Evolutionary conservation across 2,113 vertebrate species (phyloP).

Genomic region (Platichthys flesus): DNA sequence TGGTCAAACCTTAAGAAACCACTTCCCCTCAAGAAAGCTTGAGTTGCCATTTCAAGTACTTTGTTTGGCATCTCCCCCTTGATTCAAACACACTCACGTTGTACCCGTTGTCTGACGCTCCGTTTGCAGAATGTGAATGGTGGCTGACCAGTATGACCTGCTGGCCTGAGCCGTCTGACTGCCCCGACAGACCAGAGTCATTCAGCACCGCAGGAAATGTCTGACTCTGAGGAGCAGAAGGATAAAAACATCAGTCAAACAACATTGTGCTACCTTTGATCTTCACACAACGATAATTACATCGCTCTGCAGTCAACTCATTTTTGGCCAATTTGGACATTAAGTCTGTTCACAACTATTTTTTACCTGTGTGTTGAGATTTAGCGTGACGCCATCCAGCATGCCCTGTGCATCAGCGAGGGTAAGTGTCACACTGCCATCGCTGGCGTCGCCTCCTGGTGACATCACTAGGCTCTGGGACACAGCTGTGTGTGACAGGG

Average conservation of each 20-base stretch:
- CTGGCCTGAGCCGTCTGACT: conserved; percentile 81
- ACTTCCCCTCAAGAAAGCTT: not conserved
- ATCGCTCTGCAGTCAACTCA: not conserved
- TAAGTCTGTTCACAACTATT: not conserved
- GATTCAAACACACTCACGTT: conserved; percentile 59
- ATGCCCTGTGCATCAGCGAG: conserved; percentile 94
- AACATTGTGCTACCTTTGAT: not conserved
- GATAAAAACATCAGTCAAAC: not conserved
- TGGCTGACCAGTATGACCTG: conserved; percentile 95
- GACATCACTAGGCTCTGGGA: conserved; percentile 95
- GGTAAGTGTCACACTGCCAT: conserved; percentile 93
- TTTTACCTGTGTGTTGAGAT: conserved; percentile 91
- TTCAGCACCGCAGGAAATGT: conserved; percentile 90
- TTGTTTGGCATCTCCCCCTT: not conserved
- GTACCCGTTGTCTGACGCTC: conserved; percentile 67
- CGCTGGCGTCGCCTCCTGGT: conserved; percentile 86
- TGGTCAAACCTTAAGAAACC: too few relatives aligned
- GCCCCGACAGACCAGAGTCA: conserved; percentile 86
- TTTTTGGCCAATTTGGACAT: not conserved
- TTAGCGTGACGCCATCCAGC: conserved; percentile 94
- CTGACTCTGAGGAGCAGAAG: conserved; percentile 82
- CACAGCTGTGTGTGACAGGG: conserved; percentile 85
- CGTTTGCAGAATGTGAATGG: conserved; percentile 77
- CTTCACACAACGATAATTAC: not conserved
- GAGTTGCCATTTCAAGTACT: not conserved